These are phyloP conservation scores for Allobates femoralis DNA, from an alignment of 2,797 vertebrate species.

Conservation along the genomic window DNA sequence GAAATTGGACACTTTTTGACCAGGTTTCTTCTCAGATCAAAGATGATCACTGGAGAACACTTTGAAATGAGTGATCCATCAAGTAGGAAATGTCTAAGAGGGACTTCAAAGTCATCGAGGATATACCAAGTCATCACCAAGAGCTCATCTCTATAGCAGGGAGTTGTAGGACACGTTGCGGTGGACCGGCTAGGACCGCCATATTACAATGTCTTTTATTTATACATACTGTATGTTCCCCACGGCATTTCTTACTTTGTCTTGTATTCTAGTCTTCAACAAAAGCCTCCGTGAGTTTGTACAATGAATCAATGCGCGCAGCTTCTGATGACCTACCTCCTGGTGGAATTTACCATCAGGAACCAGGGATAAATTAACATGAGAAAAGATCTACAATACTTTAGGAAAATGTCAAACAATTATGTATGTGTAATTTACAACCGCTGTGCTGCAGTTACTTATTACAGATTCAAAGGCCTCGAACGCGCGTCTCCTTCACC, in stretches of 20 bases:
- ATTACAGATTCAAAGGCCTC: constrained; percentile 58
- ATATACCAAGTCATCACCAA: no score
- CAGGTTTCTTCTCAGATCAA: no score
- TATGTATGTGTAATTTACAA: constrained; percentile 58
- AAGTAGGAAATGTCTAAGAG: no score
- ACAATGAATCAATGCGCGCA: constrained; percentile 42
- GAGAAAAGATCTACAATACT: constrained; percentile 56
- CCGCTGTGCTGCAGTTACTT: constrained; percentile 54
- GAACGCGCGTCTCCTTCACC: constrained; percentile 52
- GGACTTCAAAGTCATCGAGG: no score
- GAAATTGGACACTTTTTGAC: no score
- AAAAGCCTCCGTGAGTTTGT: constrained; percentile 13
- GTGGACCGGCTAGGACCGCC: background rate
- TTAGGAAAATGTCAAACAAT: constrained; percentile 61
- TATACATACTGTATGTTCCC: background rate
- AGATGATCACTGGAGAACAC: no score
- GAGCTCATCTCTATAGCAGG: background rate
- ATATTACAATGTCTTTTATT: background rate
- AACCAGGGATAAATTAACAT: constrained; percentile 57
- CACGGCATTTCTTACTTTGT: background rate
- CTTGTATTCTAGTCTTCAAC: background rate
- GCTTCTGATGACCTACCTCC: constrained; percentile 46
- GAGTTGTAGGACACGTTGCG: background rate
- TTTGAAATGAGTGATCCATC: no score
- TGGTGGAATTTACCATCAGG: constrained; percentile 43